phyloP scores from a whole-genome alignment of 2,113 vertebrate species.

The Hemiscyllium ocellatum region DNA sequence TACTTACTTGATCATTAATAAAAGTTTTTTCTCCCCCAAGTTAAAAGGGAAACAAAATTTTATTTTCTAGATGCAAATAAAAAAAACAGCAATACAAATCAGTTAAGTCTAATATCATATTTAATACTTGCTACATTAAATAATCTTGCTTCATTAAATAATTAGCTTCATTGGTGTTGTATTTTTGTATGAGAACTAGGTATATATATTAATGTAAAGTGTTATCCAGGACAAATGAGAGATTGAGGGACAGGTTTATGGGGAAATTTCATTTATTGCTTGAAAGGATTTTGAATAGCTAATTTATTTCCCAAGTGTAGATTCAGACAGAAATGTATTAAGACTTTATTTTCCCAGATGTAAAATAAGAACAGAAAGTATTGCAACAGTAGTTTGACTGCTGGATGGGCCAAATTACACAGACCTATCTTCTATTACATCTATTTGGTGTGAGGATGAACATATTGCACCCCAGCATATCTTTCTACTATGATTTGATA shows the following conservation, averaged over 20 bases:
- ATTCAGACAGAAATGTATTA: background rate
- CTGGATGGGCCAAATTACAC: background rate
- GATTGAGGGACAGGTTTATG: background rate
- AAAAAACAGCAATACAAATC: background rate
- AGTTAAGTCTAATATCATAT: background rate
- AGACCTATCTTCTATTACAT: background rate
- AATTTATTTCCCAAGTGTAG: background rate
- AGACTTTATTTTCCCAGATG: background rate
- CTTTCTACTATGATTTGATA: background rate
- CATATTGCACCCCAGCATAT: background rate
- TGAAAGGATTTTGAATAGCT: background rate
- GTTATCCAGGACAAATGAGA: background rate
- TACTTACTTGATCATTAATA: background rate
- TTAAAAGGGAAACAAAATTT: background rate
- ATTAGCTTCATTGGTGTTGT: background rate
- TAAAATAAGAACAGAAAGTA: background rate
- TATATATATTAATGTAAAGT: background rate
- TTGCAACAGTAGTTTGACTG: background rate
- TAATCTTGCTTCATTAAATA: background rate
- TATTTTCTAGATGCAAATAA: background rate
- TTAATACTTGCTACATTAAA: background rate
- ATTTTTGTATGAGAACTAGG: background rate
- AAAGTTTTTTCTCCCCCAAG: too few species aligned
- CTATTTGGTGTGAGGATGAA: background rate
- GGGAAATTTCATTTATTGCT: background rate